Evolutionary conservation across 2,888 invertebrate genomes (phyloP).

Genomic region (Xanthia togata): DNA sequence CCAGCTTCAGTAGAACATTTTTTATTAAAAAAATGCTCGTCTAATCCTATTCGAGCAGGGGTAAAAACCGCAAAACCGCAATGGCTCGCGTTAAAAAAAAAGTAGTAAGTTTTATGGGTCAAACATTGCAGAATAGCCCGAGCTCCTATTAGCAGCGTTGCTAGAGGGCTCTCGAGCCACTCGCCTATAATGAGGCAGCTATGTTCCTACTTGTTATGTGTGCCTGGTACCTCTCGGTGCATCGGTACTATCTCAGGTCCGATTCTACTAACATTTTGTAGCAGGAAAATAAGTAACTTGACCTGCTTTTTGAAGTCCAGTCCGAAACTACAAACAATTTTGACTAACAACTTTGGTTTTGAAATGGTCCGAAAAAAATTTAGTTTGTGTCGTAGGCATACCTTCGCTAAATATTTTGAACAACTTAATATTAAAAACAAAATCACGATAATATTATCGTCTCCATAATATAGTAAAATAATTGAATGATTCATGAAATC

Average conservation of each 20-base stretch:
- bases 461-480: slow-evolving; percentile 1
- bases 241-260: slow-evolving; percentile 21
- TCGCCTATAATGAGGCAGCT: slow-evolving; percentile 78
- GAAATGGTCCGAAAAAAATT: background rate
- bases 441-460: background rate
- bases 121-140: slow-evolving; percentile 64
- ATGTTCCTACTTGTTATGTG: slow-evolving; percentile 60
- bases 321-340: background rate
- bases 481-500: slow-evolving; percentile 30
- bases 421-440: background rate
- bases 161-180: slow-evolving; percentile 70
- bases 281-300: slow-evolving; percentile 21
- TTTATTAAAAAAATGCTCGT: background rate
- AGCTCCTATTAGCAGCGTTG: slow-evolving; percentile 71
- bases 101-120: slow-evolving; percentile 61
- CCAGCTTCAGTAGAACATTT: background rate
- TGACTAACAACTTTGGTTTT: background rate
- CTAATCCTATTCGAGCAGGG: background rate
- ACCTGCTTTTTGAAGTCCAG: slow-evolving; percentile 1
- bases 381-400: too few species aligned
- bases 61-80: slow-evolving; percentile 27
- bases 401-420: background rate
- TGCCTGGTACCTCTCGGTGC: slow-evolving; percentile 40
- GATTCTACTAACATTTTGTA: slow-evolving; percentile 6
- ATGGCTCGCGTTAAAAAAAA: slow-evolving; percentile 30